A percentile compares a stretch with the other conserved stretches of the same genome.
These are phyloP conservation scores for Drepanosiphum platanoidis DNA, from an alignment of 2,888 invertebrate species.

Conservation along the genomic window DNA sequence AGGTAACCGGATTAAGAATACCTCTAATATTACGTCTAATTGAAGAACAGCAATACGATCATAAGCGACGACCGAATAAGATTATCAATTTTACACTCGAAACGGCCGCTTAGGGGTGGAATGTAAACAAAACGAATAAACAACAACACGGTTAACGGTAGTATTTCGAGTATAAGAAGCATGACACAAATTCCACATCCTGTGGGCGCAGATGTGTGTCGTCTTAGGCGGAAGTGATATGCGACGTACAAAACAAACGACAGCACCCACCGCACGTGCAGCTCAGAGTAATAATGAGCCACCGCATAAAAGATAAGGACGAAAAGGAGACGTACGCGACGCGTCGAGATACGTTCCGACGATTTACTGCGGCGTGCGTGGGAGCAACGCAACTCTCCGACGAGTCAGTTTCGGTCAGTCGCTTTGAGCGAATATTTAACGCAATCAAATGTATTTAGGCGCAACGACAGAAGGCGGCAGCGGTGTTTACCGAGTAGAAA, in stretches of 20 bases:
- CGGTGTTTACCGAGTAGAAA: background rate
- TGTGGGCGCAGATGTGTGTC: slow-evolving; percentile 20
- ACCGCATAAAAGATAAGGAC: background rate
- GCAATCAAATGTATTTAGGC: too few species aligned
- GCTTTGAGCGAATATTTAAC: background rate
- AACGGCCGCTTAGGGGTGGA: background rate
- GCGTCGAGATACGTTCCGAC: background rate
- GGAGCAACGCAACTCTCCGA: background rate
- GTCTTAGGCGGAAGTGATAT: background rate
- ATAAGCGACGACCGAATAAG: background rate
- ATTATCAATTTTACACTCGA: background rate
- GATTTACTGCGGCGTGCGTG: background rate
- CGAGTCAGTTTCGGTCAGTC: background rate
- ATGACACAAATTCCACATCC: background rate
- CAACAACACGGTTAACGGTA: slow-evolving; percentile 21
- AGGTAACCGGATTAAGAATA: background rate
- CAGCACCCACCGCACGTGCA: background rate
- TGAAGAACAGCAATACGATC: background rate
- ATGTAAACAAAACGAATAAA: background rate
- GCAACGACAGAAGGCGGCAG: background rate
- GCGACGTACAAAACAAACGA: slow-evolving; percentile 1
- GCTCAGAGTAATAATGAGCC: too few species aligned
- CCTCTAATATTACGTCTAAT: background rate
- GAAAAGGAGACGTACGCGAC: background rate
- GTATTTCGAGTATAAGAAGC: slow-evolving; percentile 4